Percentiles rank a stretch among this genome's conserved stretches.
phyloP scores from a whole-genome alignment of 2,797 vertebrate species.

The Falco rusticolus region DNA sequence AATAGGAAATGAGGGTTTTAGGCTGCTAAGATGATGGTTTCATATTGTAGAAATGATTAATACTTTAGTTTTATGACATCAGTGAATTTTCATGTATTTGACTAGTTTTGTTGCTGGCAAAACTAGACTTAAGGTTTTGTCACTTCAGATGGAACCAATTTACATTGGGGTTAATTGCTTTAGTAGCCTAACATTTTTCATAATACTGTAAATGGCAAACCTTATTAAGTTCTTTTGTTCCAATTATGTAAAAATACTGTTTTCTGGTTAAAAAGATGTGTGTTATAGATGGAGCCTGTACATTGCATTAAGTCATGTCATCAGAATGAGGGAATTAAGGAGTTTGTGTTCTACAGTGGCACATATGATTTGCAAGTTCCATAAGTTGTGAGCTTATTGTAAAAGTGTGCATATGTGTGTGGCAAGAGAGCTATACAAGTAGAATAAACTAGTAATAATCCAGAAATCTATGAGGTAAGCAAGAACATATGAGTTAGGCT shows the following conservation, averaged over 20 bases:
- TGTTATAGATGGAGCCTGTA: not conserved
- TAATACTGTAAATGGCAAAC: not conserved
- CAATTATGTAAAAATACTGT: not conserved
- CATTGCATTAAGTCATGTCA: not conserved
- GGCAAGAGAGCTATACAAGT: not conserved
- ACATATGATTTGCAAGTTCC: not conserved
- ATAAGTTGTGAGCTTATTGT: not conserved
- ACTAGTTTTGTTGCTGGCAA: not conserved
- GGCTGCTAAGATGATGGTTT: not conserved
- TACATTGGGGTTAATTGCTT: not conserved
- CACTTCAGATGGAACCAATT: not conserved
- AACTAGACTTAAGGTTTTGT: not conserved
- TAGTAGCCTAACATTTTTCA: not conserved
- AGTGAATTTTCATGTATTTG: not conserved
- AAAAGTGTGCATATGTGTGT: not conserved
- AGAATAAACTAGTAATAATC: not conserved
- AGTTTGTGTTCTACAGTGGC: not conserved
- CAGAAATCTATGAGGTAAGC: conserved; percentile 5
- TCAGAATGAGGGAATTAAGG: not conserved
- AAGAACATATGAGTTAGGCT: not conserved
- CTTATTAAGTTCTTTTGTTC: not conserved
- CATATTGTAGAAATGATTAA: not conserved
- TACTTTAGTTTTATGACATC: not conserved
- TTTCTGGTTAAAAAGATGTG: not conserved
- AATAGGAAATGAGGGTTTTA: not conserved